These are phyloP conservation scores for Barypeithes pellucidus DNA, from an alignment of 2,888 invertebrate genomes.

Conservation along the genomic window DNA sequence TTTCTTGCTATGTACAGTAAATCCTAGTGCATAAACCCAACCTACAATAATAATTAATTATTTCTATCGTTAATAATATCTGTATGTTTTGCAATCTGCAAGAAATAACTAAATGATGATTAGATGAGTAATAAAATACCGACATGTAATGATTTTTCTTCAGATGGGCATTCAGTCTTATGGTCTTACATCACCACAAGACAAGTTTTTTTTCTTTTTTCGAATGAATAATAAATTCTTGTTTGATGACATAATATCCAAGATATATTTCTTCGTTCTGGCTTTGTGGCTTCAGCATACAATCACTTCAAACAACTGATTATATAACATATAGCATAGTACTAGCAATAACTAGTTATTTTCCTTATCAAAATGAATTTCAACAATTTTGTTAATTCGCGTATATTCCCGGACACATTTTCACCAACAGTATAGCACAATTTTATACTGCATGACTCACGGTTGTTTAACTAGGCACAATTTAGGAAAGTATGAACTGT, in stretches of 20 bases:
- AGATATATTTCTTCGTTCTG: no score
- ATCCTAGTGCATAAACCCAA: neutral
- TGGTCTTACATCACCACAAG: slow-evolving; percentile 3
- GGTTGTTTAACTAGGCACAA: no score
- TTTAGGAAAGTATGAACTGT: no score
- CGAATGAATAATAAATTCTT: neutral
- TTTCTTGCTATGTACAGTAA: neutral
- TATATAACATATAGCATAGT: no score
- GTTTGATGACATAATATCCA: slow-evolving; percentile 4
- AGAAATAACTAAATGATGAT: slow-evolving; percentile 14
- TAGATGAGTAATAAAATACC: slow-evolving; percentile 20
- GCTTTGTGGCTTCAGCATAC: no score
- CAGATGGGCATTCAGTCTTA: neutral
- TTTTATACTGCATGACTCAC: no score
- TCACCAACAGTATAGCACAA: no score
- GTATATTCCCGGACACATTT: no score
- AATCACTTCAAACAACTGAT: no score
- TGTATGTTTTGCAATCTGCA: slow-evolving; percentile 12
- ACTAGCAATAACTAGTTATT: no score
- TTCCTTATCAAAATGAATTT: no score
- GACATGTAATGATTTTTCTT: slow-evolving; percentile 17
- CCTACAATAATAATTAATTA: slow-evolving; percentile 10
- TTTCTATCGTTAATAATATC: neutral
- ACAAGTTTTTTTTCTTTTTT: neutral
- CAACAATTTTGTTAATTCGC: no score